These are phyloP conservation scores for Brachymystax lenok DNA, from an alignment of 2,797 vertebrate genomes.

Conservation along the genomic window DNA sequence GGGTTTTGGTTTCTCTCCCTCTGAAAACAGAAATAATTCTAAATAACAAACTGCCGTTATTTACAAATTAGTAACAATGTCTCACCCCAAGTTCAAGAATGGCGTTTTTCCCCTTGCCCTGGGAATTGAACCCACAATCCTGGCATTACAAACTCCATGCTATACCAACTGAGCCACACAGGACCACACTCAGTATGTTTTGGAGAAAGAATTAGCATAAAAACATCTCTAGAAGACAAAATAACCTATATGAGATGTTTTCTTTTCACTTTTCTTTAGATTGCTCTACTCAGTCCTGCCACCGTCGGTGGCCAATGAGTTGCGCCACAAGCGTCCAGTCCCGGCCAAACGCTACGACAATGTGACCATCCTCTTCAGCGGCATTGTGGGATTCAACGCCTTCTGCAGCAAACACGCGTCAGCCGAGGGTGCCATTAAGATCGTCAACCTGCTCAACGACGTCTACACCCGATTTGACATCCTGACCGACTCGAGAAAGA, in stretches of 20 bases:
- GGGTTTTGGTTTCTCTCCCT: too few relatives aligned
- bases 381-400: conserved; percentile 95
- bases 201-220: too few relatives aligned
- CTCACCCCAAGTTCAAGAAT: too few relatives aligned
- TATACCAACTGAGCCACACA: too few relatives aligned
- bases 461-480: conserved; percentile 98
- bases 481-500: conserved; percentile 94
- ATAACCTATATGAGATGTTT: background rate
- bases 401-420: conserved; percentile 99
- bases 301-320: conserved; percentile 95
- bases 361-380: conserved; percentile 96
- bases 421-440: conserved; percentile 98
- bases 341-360: conserved; percentile 98
- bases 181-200: too few relatives aligned
- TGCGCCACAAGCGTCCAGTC: conserved; percentile 95
- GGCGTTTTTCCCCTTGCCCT: too few relatives aligned
- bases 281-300: conserved; percentile 96
- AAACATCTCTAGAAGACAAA: background rate
- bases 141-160: too few relatives aligned
- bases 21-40: too few relatives aligned
- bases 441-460: conserved; percentile 97
- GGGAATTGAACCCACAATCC: too few relatives aligned
- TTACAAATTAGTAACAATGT: too few relatives aligned
- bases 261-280: conserved; percentile 61
- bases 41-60: too few relatives aligned